Conservation (phyloP, 2,113 vertebrate species). For the Cichladusa arquata region DNA sequence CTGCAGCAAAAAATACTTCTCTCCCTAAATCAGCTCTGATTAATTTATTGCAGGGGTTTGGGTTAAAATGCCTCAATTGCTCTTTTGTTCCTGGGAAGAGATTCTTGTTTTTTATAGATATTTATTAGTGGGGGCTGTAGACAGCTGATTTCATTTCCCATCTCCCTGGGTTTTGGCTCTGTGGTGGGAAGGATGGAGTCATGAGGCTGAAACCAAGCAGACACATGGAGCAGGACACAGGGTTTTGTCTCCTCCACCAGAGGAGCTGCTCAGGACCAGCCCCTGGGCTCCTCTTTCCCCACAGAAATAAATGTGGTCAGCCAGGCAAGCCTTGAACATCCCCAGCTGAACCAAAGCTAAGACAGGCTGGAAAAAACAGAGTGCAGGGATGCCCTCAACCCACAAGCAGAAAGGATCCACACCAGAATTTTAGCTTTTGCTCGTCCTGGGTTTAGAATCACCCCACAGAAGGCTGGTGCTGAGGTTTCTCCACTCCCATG, state of each 20-base stretch:
- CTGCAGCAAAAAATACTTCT: not conserved
- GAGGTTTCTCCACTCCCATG: not conserved
- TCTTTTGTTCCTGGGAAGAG: conserved; percentile 20
- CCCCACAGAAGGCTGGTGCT: not conserved
- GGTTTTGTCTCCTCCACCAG: not conserved
- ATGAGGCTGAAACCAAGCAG: not conserved
- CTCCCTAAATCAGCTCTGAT: not conserved
- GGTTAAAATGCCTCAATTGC: conserved; percentile 8
- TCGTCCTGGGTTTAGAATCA: not conserved
- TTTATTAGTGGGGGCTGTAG: conserved; percentile 4
- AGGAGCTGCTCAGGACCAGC: not conserved
- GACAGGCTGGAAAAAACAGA: not conserved
- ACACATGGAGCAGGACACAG: not conserved
- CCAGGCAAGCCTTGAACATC: not conserved
- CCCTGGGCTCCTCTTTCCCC: not conserved
- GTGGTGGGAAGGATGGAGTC: conserved; percentile 26
- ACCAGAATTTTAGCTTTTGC: not conserved
- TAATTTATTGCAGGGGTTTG: conserved; percentile 46
- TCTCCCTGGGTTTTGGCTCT: not conserved
- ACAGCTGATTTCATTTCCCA: conserved; percentile 50
- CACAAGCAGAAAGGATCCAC: not conserved
- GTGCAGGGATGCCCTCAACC: not conserved
- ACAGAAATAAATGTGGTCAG: not conserved
- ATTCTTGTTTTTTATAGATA: conserved; percentile 9
- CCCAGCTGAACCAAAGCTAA: not conserved